A percentile compares a stretch with the other conserved stretches of the same genome.
These are phyloP conservation scores for Priocnemis perturbator DNA, from an alignment of 2,888 invertebrate species.

Conservation along the genomic window DNA sequence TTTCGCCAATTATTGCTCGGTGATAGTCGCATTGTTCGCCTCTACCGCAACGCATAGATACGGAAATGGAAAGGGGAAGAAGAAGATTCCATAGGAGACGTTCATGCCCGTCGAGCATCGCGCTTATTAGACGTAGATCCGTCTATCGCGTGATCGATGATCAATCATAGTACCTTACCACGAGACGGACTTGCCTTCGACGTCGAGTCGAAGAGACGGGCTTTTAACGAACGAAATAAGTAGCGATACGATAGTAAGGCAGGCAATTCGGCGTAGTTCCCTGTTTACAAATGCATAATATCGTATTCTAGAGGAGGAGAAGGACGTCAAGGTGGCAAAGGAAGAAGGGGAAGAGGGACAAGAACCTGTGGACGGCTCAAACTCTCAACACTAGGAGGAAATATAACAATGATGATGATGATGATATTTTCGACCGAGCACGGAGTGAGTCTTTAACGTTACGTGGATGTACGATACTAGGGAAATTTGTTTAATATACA, in stretches of 20 bases:
- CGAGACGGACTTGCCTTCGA: no score
- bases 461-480: slow-evolving; percentile 70
- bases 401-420: neutral
- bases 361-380: slow-evolving; percentile 18
- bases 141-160: no score
- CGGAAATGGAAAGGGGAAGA: no score
- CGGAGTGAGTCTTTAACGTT: slow-evolving; percentile 51
- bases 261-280: slow-evolving; percentile 36
- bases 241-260: neutral
- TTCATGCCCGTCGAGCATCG: no score
- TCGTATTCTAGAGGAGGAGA: slow-evolving; percentile 51
- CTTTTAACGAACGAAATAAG: slow-evolving; percentile 2
- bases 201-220: no score
- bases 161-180: no score
- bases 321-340: slow-evolving; percentile 39
- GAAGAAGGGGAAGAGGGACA: slow-evolving; percentile 27
- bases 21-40: no score
- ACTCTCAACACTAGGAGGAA: neutral
- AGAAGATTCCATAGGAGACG: no score
- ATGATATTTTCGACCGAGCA: slow-evolving; percentile 20
- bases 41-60: no score
- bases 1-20: no score
- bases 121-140: no score
- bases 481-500: slow-evolving; percentile 67
- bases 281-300: slow-evolving; percentile 38